Evolutionary conservation across 2,888 invertebrate genomes (phyloP).

Genomic region (Portevinia maculata): DNA sequence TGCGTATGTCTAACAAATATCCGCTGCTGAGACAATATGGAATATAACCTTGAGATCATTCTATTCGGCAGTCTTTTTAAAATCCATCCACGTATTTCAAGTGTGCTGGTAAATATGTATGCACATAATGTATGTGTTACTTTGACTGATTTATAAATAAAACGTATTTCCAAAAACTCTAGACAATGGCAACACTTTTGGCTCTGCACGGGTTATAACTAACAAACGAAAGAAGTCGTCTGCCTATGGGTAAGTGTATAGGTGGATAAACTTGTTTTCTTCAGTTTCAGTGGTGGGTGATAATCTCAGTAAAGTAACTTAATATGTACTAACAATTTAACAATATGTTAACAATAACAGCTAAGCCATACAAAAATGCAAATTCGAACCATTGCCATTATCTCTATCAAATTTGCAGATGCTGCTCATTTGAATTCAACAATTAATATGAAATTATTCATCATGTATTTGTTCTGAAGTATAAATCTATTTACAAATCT

Average conservation of each 20-base stretch:
- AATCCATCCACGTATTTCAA: no score
- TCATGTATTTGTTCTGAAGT: no score
- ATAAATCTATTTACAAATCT: conserved; percentile 6
- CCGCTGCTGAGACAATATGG: no score
- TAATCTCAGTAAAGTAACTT: conserved; percentile 28
- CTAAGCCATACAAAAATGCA: conserved; percentile 17
- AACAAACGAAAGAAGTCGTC: conserved; percentile 11
- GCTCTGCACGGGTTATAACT: conserved; percentile 7
- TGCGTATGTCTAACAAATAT: no score
- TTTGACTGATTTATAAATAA: no score
- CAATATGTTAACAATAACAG: conserved; percentile 13
- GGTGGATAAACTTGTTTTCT: conserved; percentile 64
- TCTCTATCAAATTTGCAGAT: no score
- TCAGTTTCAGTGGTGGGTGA: conserved; percentile 52
- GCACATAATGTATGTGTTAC: no score
- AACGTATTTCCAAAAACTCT: neutral
- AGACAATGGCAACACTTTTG: conserved; percentile 33
- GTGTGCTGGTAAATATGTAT: no score
- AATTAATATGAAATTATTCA: no score
- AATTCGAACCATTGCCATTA: conserved; percentile 48
- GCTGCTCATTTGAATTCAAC: no score
- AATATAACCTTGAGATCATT: no score
- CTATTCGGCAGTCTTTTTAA: no score
- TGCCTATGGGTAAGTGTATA: conserved; percentile 57
- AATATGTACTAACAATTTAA: neutral